Conservation (phyloP, 2,113 vertebrate genomes). For the Copsychus sechellarum region DNA sequence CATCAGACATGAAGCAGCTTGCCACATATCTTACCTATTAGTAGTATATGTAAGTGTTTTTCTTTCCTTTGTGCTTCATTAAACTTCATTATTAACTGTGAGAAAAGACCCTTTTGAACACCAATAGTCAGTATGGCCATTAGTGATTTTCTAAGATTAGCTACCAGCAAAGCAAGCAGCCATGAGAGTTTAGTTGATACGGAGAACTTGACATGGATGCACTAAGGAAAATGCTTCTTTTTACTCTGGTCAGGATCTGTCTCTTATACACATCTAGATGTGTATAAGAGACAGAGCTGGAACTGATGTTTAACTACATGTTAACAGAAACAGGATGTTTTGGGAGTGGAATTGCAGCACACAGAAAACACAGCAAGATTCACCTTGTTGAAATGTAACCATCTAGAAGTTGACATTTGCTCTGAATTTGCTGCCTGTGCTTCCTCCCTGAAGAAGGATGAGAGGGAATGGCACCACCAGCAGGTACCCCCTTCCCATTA, state of each 20-base stretch:
- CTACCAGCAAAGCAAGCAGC: background rate
- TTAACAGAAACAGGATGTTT: background rate
- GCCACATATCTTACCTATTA: background rate
- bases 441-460: background rate
- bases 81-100: background rate
- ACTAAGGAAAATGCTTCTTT: background rate
- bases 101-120: background rate
- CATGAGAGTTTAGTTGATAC: fast-evolving
- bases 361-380: background rate
- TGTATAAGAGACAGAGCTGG: too few species aligned
- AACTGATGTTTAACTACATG: fast-evolving
- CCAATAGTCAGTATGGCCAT: background rate
- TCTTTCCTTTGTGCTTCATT: background rate
- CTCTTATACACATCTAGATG: too few species aligned
- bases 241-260: background rate
- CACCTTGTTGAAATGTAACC: background rate
- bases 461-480: background rate
- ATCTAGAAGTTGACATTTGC: fast-evolving
- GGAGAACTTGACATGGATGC: background rate
- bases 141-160: background rate
- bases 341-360: background rate
- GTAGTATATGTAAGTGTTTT: background rate
- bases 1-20: background rate
- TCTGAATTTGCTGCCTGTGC: background rate
- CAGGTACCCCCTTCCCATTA: background rate